Conservation (phyloP, 2,797 vertebrate species). For the Mionectes olivaceus region DNA sequence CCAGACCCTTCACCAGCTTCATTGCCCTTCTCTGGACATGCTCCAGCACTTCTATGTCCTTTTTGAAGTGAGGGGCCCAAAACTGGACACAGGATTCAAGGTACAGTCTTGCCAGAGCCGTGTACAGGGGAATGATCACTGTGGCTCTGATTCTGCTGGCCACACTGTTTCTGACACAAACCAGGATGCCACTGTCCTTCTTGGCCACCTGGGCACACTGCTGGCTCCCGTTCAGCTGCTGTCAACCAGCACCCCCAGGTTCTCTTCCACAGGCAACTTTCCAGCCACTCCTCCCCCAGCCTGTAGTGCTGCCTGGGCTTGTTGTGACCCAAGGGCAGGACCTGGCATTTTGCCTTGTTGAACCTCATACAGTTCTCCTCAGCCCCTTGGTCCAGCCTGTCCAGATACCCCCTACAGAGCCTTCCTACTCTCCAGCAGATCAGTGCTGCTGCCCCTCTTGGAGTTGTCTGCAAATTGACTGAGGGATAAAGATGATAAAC, state of each 20-base stretch:
- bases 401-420: not conserved
- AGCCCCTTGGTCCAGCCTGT: not conserved
- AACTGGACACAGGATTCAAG: accelerated
- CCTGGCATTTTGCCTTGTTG: accelerated
- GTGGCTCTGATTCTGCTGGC: not conserved
- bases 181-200: not conserved
- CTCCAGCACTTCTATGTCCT: not conserved
- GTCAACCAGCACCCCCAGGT: accelerated
- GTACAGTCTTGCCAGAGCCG: accelerated
- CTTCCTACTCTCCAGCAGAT: not conserved
- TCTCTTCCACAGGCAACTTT: not conserved
- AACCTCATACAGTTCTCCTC: not conserved
- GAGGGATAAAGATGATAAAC: not conserved
- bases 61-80: not conserved
- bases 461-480: not conserved
- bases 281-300: accelerated
- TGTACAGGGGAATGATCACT: accelerated
- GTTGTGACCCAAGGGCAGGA: not conserved
- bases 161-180: accelerated
- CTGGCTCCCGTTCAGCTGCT: not conserved
- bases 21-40: not conserved
- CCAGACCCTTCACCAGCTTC: not conserved
- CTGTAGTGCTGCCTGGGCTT: accelerated
- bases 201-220: not conserved
- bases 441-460: not conserved